Conservation (phyloP, 2,888 invertebrate species). For the Synanthedon formicaeformis region DNA sequence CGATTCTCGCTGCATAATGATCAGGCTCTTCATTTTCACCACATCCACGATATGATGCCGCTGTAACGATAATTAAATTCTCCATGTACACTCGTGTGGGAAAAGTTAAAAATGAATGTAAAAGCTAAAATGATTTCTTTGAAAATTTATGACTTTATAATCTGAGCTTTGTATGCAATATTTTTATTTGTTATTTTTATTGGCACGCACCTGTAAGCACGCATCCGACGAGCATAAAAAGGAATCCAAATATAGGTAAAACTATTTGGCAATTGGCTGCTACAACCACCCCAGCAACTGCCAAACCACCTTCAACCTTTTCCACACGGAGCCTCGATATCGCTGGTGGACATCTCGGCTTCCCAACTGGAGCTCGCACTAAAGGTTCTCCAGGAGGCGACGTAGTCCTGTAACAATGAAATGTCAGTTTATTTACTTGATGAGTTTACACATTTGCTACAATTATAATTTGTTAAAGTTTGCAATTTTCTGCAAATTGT, state of each 20-base stretch:
- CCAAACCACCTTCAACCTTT: constrained; percentile 81
- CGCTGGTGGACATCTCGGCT: constrained; percentile 74
- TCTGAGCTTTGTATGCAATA: too few species aligned
- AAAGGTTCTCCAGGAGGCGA: constrained; percentile 71
- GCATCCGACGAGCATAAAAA: constrained; percentile 81
- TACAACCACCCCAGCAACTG: constrained; percentile 81
- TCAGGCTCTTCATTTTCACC: constrained; percentile 79
- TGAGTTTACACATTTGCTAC: not conserved
- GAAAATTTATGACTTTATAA: too few species aligned
- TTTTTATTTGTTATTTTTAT: too few species aligned
- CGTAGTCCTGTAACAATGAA: constrained; percentile 44
- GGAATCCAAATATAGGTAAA: constrained; percentile 80
- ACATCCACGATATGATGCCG: constrained; percentile 80
- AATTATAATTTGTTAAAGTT: not conserved
- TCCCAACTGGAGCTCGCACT: constrained; percentile 65
- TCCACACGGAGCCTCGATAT: constrained; percentile 78
- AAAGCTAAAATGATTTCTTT: too few species aligned
- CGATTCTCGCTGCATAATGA: constrained; percentile 78
- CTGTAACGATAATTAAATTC: constrained; percentile 36
- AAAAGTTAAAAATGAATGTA: too few species aligned
- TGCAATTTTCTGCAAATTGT: too few species aligned
- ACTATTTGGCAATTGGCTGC: constrained; percentile 84
- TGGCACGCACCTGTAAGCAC: constrained; percentile 75
- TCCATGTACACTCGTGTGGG: too few species aligned
- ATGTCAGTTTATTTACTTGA: not conserved